A percentile compares a stretch with the other conserved stretches of the same genome.
These are phyloP conservation scores for Otolemur garnettii DNA, from an alignment of 2,113 vertebrate genomes.

Conservation along the genomic window DNA sequence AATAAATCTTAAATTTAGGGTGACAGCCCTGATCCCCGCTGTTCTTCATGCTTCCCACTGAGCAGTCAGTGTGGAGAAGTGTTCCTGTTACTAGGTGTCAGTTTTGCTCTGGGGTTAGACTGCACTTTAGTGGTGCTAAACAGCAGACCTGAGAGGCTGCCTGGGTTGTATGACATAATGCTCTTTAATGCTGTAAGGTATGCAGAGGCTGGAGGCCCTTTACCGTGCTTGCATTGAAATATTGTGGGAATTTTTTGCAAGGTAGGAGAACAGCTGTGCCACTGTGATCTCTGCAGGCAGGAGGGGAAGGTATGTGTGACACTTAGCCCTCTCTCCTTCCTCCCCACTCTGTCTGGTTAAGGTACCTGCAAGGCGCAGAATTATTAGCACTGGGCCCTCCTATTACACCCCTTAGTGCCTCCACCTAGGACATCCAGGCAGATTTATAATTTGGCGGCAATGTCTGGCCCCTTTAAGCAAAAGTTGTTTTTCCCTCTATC, in stretches of 20 bases:
- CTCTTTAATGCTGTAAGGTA: conserved; percentile 9
- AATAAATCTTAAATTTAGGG: neutral
- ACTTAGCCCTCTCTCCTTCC: neutral
- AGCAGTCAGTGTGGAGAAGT: neutral
- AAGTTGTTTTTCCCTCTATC: neutral
- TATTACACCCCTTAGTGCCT: neutral
- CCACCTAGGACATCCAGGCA: neutral
- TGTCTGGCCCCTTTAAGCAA: neutral
- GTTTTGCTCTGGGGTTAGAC: neutral
- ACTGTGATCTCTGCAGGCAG: neutral
- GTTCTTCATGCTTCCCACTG: neutral
- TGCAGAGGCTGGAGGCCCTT: neutral
- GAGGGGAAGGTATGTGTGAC: neutral
- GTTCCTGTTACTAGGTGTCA: neutral
- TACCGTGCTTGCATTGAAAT: neutral
- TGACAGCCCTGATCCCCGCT: neutral
- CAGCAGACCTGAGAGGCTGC: neutral
- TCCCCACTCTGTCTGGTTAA: neutral
- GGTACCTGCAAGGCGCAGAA: neutral
- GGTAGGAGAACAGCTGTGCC: neutral
- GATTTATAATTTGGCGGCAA: conserved; percentile 26
- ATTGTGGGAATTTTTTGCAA: neutral
- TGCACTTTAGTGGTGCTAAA: accelerated
- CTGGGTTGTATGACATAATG: neutral
- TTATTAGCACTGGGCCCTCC: neutral